Evolutionary conservation across 1,140 invertebrate species (phyloP), one percentile per base, ranked within the genome.

Genomic region (Phymastichus coffea): DNA sequence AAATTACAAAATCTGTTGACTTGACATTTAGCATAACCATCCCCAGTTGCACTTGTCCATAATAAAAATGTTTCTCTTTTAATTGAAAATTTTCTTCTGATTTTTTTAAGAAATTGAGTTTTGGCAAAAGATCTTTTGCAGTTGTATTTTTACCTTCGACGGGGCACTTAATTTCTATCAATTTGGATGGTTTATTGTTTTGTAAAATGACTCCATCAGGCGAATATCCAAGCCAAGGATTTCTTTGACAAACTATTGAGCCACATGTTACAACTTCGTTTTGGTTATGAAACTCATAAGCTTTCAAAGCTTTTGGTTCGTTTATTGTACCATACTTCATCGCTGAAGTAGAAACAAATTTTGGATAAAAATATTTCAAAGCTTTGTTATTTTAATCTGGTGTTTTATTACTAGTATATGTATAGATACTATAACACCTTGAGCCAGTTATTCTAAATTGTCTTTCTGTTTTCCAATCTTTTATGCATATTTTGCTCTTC

Each of bases 101-200:
- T 40, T 19, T 41, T 17, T 54, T 2, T 26, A 15, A 7, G 17
- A 19, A 37, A n/a, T 25, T 23, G n/a, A 64, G 38, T 41, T 46
- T 54, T 20, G n/a, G 4, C 37, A 55, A 12, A 19, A 62, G 46
- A 25, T 57, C 44, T 9, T 49, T 2, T 12, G 62, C 41, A 14
- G 12, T 33, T 47, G 44, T 58, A 3, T 19, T 33, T 62, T 66
- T 66, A 17, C 65, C 65, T 30, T 51, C 44, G 30, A 53, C 55
- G 17, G 63, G 63, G 26, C 65, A 67, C 51, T 64, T 64, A 3
- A 67, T 61, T 43, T 67, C 63, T 35, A 67, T 57, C 17, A 67
- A 25, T 47, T 33, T 44, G 9, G 43, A 12, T n/a, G 38, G 56
- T 33, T 37, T 56, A 12, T 41, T 14, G 22, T 53, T 40, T 52